These are phyloP conservation scores for Catocala nupta DNA, from an alignment of 2,888 invertebrate species.

Conservation along the genomic window DNA sequence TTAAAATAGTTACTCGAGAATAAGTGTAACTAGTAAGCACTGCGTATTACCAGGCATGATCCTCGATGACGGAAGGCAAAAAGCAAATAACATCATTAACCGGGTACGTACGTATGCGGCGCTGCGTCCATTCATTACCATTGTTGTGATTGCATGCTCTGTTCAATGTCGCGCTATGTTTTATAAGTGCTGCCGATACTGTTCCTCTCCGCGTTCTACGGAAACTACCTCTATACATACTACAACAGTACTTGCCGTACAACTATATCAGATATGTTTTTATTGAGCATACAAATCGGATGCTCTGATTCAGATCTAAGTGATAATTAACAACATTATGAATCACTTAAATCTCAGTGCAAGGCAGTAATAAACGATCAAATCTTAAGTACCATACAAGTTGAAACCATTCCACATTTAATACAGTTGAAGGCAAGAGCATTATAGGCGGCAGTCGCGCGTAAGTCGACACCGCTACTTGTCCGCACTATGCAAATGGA, in stretches of 20 bases:
- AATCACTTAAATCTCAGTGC: conserved; percentile 5
- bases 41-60: conserved; percentile 54
- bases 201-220: conserved; percentile 36
- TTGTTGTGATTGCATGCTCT: conserved; percentile 75
- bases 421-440: conserved; percentile 63
- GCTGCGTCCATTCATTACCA: conserved; percentile 77
- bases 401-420: conserved; percentile 54
- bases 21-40: background rate
- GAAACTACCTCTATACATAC: too few species aligned
- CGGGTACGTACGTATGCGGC: conserved; percentile 66
- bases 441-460: conserved; percentile 70
- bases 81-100: conserved; percentile 81
- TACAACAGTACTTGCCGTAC: conserved; percentile 11
- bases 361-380: background rate
- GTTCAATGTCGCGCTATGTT: conserved; percentile 77
- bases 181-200: conserved; percentile 45
- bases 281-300: conserved; percentile 1
- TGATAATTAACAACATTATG: conserved; percentile 8
- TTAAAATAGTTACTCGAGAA: background rate
- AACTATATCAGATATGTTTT: conserved; percentile 11
- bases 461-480: conserved; percentile 80
- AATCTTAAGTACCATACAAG: background rate
- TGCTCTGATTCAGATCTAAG: background rate
- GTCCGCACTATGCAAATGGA: conserved; percentile 83
- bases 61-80: conserved; percentile 76